These are phyloP conservation scores for Sebastes nivosus DNA, from an alignment of 2,797 vertebrate genomes.

Conservation along the genomic window DNA sequence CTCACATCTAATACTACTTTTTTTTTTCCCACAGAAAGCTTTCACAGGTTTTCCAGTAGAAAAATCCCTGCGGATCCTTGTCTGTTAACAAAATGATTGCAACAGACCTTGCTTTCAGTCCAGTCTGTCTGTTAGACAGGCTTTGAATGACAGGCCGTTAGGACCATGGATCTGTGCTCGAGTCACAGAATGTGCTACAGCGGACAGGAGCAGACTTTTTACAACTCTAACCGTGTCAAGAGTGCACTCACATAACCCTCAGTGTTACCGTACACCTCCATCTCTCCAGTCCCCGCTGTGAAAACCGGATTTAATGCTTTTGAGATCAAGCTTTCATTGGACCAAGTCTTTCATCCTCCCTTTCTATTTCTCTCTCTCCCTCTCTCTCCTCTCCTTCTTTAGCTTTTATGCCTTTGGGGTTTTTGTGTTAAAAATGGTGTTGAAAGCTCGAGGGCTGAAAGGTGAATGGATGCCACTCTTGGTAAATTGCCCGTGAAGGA, in stretches of 20 bases:
- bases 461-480: constrained; percentile 60
- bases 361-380: constrained; percentile 4
- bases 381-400: constrained; percentile 2
- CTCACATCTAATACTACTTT: neutral
- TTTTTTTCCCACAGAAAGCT: neutral
- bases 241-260: constrained; percentile 10
- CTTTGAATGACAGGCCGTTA: constrained; percentile 39
- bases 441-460: constrained; percentile 57
- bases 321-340: constrained; percentile 41
- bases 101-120: constrained; percentile 18
- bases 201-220: constrained; percentile 8
- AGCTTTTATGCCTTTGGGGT: constrained; percentile 30
- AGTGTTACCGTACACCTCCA: constrained; percentile 3
- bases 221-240: constrained; percentile 14
- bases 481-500: constrained; percentile 75
- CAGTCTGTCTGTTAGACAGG: constrained; percentile 21
- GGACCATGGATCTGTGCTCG: constrained; percentile 13
- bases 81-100: constrained; percentile 33
- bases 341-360: constrained; percentile 30
- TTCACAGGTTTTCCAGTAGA: neutral
- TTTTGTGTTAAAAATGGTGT: constrained; percentile 62
- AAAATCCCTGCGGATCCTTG: constrained; percentile 1
- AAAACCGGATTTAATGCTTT: constrained; percentile 49
- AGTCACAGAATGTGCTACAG: constrained; percentile 27
- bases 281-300: constrained; percentile 7